Conservation (phyloP, 2,888 invertebrate genomes). For the Thelaira solivaga region DNA sequence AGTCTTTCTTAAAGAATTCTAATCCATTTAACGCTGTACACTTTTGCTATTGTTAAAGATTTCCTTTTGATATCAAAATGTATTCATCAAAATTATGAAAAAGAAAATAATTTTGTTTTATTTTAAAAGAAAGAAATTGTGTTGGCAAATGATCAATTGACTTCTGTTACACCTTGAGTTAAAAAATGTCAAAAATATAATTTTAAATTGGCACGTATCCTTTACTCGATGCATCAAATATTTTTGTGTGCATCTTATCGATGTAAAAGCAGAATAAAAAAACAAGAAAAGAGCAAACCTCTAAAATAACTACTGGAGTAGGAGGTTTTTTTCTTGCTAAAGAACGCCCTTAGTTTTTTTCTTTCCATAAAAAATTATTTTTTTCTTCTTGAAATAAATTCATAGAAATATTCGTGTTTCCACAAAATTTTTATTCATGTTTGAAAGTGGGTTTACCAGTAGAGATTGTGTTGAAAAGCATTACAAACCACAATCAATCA, state of each 20-base stretch:
- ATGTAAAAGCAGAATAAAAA: not conserved
- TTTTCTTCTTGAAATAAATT: slow-evolving; percentile 4
- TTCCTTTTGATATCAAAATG: no score
- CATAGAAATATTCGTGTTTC: no score
- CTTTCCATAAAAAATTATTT: not conserved
- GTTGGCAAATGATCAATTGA: slow-evolving; percentile 51
- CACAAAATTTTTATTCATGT: no score
- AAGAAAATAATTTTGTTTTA: not conserved
- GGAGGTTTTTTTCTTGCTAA: slow-evolving; percentile 31
- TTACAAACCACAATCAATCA: slow-evolving; percentile 59
- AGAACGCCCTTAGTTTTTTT: slow-evolving; percentile 24
- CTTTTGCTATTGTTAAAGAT: no score
- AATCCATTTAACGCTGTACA: no score
- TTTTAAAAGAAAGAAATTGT: not conserved
- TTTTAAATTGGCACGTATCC: slow-evolving; percentile 8
- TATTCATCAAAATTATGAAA: not conserved
- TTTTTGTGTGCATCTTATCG: not conserved
- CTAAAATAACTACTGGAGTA: slow-evolving; percentile 45
- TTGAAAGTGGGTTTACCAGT: slow-evolving; percentile 9
- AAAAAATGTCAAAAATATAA: not conserved
- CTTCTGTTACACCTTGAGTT: slow-evolving; percentile 36
- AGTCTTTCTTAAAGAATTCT: no score
- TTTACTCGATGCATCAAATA: not conserved
- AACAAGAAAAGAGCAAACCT: no score
- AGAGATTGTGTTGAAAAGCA: slow-evolving; percentile 38